These are phyloP conservation scores for Campoplex nolae DNA, from an alignment of 2,888 invertebrate species.

Conservation along the genomic window DNA sequence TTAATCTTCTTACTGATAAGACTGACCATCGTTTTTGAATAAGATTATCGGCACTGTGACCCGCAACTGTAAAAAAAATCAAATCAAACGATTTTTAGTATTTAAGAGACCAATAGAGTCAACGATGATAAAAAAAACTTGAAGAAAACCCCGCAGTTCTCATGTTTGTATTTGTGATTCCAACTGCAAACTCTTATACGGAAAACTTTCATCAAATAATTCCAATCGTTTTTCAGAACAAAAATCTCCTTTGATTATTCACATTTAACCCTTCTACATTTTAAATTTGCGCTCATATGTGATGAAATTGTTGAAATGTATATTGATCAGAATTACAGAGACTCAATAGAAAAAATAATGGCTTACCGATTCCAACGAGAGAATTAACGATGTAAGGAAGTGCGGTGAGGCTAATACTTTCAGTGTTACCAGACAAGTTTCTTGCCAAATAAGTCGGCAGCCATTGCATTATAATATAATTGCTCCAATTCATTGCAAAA, in stretches of 20 bases:
- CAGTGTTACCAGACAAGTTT: slow-evolving; percentile 88
- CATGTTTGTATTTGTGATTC: too few species aligned
- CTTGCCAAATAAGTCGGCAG: slow-evolving; percentile 90
- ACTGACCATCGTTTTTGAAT: slow-evolving; percentile 88
- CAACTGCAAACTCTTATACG: not conserved
- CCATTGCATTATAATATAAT: slow-evolving; percentile 93
- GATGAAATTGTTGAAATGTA: not conserved
- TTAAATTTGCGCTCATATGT: not conserved
- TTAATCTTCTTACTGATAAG: slow-evolving; percentile 89
- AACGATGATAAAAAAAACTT: not conserved
- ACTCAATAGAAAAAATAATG: not conserved
- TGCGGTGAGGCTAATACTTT: slow-evolving; percentile 90
- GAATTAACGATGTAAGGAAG: slow-evolving; percentile 91
- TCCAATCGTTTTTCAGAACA: not conserved
- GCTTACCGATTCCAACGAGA: slow-evolving; percentile 88
- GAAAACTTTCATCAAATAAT: too few species aligned
- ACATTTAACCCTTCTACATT: too few species aligned
- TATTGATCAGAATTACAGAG: not conserved
- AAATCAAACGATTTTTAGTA: not conserved
- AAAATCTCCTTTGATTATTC: too few species aligned
- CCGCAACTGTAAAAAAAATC: slow-evolving; percentile 85
- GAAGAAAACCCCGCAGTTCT: too few species aligned
- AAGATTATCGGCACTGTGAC: slow-evolving; percentile 90
- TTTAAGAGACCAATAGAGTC: not conserved
- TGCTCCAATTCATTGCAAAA: slow-evolving; percentile 93